These are phyloP conservation scores for Brachionus rubens DNA, from an alignment of 1,140 invertebrate species.

Conservation along the genomic window DNA sequence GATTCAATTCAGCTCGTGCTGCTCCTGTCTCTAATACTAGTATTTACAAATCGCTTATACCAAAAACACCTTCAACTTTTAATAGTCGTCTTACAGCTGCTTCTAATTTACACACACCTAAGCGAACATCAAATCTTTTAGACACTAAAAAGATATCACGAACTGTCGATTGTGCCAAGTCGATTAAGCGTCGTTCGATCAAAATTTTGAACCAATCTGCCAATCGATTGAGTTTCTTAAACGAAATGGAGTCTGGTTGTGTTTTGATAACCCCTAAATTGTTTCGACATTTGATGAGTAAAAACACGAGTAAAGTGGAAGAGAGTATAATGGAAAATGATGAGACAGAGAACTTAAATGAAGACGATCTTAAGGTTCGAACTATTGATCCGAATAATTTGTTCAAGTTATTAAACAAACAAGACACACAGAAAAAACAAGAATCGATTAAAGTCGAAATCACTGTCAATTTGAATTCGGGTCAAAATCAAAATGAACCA, in stretches of 20 bases:
- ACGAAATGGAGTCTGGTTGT: conserved; percentile 40
- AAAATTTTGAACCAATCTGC: conserved; percentile 4
- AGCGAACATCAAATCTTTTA: neutral
- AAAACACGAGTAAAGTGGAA: neutral
- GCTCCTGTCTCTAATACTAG: neutral
- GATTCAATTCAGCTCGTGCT: neutral
- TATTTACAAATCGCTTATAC: neutral
- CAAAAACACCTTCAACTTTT: neutral
- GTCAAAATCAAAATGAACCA: neutral
- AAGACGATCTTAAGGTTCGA: conserved; percentile 20
- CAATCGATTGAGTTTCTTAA: neutral
- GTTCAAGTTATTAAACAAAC: conserved; percentile 20
- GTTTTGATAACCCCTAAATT: conserved; percentile 16
- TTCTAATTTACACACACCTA: neutral
- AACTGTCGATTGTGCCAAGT: conserved; percentile 19
- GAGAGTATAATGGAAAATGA: neutral
- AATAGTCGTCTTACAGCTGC: neutral
- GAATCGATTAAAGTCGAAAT: conserved; percentile 10
- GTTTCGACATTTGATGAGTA: neutral
- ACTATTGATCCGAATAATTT: conserved; percentile 6
- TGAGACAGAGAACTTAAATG: neutral
- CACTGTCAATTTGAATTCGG: neutral
- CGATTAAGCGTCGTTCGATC: conserved; percentile 2
- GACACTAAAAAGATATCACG: conserved; percentile 10
- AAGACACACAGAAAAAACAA: neutral